Conservation (phyloP, 2,888 invertebrate species). For the Penaeus monodon region DNA sequence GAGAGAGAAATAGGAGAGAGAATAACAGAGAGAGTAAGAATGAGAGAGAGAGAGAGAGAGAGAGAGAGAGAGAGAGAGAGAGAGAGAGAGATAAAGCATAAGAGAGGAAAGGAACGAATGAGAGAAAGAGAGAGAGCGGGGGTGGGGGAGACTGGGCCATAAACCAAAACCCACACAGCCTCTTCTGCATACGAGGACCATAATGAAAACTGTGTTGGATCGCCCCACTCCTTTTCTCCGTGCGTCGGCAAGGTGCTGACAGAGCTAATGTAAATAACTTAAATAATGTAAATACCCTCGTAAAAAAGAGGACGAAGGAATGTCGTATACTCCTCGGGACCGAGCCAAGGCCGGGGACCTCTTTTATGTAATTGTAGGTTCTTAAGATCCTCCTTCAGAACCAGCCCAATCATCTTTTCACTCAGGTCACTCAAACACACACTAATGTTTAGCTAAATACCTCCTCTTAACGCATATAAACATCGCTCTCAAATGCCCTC, state of each 20-base stretch:
- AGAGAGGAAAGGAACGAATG: neutral
- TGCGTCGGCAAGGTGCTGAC: neutral
- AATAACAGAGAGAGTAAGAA: constrained; percentile 1
- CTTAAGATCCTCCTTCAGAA: neutral
- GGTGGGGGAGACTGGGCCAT: too few relatives aligned
- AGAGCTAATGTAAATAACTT: constrained; percentile 3
- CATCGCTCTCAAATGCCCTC: constrained; percentile 31
- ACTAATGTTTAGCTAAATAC: constrained; percentile 50
- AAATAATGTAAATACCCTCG: neutral
- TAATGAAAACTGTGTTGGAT: too few relatives aligned
- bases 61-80: neutral
- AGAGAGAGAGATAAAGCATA: neutral
- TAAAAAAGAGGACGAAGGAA: neutral
- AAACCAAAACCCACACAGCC: too few relatives aligned
- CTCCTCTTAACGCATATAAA: constrained; percentile 49
- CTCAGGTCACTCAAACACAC: constrained; percentile 37
- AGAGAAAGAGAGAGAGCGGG: neutral
- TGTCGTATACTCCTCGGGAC: neutral
- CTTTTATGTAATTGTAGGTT: constrained; percentile 30
- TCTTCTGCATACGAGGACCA: too few relatives aligned
- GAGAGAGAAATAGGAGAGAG: neutral
- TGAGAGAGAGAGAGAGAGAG: neutral
- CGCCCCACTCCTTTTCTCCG: too few relatives aligned
- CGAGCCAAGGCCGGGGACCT: constrained; percentile 34
- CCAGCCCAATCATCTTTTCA: constrained; percentile 33